A percentile compares a stretch with the other conserved stretches of the same genome.
phyloP scores from a whole-genome alignment of 2,113 vertebrate species.

The Trachemys scripta region DNA sequence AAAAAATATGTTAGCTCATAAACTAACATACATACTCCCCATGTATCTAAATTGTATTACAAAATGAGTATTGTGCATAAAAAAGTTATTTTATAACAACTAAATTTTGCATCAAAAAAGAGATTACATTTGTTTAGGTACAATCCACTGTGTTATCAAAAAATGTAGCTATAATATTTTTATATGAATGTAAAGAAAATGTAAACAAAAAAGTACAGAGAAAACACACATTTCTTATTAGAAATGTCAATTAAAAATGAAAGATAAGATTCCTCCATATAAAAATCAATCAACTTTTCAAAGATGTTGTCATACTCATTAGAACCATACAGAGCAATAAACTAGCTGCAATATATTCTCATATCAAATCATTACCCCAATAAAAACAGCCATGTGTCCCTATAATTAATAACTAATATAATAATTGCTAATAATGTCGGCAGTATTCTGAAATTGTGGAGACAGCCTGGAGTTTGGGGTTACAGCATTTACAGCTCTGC shows the following conservation, averaged over 20 bases:
- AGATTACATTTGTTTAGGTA: not conserved
- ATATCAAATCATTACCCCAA: not conserved
- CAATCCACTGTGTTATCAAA: not conserved
- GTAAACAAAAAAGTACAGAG: not conserved
- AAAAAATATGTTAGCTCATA: not conserved
- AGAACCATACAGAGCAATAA: not conserved
- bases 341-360: not conserved
- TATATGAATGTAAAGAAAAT: not conserved
- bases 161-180: not conserved
- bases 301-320: not conserved
- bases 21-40: not conserved
- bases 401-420: not conserved
- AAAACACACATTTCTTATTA: not conserved
- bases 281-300: not conserved
- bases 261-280: not conserved
- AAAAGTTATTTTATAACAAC: not conserved
- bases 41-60: conserved; percentile 9
- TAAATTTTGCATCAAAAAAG: not conserved
- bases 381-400: not conserved
- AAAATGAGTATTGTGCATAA: not conserved
- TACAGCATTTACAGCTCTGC: not conserved
- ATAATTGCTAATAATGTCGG: not conserved
- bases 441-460: not conserved
- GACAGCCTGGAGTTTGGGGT: not conserved
- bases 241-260: not conserved